Conservation (phyloP, 1,140 invertebrate genomes). For the Leptoteleia sp. region DNA sequence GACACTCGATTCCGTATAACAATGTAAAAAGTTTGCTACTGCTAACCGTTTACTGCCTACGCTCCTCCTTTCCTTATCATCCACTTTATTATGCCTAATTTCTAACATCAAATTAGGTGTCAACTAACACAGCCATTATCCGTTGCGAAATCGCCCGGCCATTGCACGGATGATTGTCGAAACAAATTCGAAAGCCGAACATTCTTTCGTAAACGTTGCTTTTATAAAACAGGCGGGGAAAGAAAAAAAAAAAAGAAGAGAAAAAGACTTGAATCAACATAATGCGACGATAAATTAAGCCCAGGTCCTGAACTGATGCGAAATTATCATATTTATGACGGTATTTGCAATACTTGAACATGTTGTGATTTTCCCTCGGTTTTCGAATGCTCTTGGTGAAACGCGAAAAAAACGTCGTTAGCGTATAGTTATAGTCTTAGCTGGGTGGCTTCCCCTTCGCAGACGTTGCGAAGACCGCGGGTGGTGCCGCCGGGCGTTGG, state of each 20-base stretch:
- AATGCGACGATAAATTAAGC: conserved; percentile 58
- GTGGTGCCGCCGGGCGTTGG: conserved; percentile 75
- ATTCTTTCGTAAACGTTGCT: too few relatives aligned
- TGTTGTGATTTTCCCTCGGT: conserved; percentile 64
- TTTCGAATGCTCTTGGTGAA: conserved; percentile 65
- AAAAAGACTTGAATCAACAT: conserved; percentile 40
- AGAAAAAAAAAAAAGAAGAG: too few relatives aligned
- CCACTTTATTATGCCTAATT: conserved; percentile 36
- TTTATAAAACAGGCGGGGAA: too few relatives aligned
- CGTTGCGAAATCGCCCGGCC: neutral
- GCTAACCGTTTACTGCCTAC: conserved; percentile 47
- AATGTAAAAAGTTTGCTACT: conserved; percentile 72
- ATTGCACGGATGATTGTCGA: too few relatives aligned
- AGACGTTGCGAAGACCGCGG: conserved; percentile 74
- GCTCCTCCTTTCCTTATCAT: conserved; percentile 16
- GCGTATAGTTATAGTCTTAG: conserved; percentile 65
- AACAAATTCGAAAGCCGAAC: too few relatives aligned
- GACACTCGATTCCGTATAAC: conserved; percentile 77
- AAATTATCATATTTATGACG: conserved; percentile 65
- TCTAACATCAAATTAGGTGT: conserved; percentile 37
- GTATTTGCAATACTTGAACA: conserved; percentile 65
- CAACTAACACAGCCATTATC: conserved; percentile 39
- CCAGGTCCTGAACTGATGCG: conserved; percentile 31
- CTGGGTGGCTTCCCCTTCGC: conserved; percentile 63
- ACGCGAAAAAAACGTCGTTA: conserved; percentile 78